phyloP scores from a whole-genome alignment of 2,113 vertebrate genomes.

The Microcebus jonahi region DNA sequence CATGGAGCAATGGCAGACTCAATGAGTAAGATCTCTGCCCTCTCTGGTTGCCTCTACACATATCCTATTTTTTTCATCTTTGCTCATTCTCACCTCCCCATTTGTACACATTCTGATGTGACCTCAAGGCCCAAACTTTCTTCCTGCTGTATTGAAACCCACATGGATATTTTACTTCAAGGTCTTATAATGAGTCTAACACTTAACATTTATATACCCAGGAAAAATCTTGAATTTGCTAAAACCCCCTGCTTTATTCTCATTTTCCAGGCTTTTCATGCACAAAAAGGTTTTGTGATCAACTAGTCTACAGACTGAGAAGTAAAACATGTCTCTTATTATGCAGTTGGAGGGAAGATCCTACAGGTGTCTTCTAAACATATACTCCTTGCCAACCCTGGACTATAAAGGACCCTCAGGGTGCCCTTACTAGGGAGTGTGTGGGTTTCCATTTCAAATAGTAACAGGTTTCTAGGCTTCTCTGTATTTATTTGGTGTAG shows the following conservation, averaged over 20 bases:
- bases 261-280: background rate
- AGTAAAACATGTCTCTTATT: background rate
- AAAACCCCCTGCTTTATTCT: background rate
- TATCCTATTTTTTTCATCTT: background rate
- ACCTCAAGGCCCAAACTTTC: background rate
- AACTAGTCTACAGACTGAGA: background rate
- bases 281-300: background rate
- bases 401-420: background rate
- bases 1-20: background rate
- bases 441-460: background rate
- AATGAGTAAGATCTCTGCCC: background rate
- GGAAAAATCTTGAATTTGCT: background rate
- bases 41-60: background rate
- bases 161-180: background rate
- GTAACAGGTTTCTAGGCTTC: background rate
- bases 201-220: background rate
- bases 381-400: background rate
- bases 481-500: background rate
- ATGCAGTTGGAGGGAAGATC: background rate
- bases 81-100: background rate
- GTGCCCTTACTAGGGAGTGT: background rate
- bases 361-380: background rate
- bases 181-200: background rate
- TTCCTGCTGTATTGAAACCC: background rate
- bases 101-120: background rate